Base-by-base conservation (phyloP, 2,888 invertebrate genomes). In the Synanthedon andrenaeformis region DNA sequence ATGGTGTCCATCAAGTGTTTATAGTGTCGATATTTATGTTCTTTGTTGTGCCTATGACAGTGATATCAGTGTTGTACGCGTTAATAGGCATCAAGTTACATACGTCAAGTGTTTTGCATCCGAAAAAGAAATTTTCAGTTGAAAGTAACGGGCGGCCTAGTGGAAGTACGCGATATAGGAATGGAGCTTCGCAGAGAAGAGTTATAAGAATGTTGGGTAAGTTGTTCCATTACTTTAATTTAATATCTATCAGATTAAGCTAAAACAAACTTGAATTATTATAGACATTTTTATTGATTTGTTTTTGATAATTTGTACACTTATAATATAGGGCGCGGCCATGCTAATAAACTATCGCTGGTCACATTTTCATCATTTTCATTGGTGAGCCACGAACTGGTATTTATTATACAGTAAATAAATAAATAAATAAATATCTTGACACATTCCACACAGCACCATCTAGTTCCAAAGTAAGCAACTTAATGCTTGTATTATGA, bases 41-140 rank as follows among this genome's bases (percentile, higher is more conserved):
- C 80, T 96, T 96, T 74, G 91, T 95, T 45, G 91, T 93, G 49
- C 96, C 96, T 2, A 95, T 96, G 95, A 93, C 93, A 41, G 88
- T 96, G 57, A 95, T 96, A 70, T 92, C 92, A 41, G 93, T 95
- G 58, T 83, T 96, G 57, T 96, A 96, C 70, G 90, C 93, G 53
- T 82, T 94, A 60, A 94, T 94, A 65, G 94, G 93, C 1, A 76
- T 93, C 50, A 93, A 93, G 70, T 80, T 94, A 59, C 89, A 92
- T 54, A 90, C 91, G 51, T 92, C 93, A 42, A 80, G 90, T 14
- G 79, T 90, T 59, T 77, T 92, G 64, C 90, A 90, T 58, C 89
- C 90, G 1, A 74, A 89, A 50, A 91, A 91, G 60, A 88, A 91
- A 55, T 72, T 76, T 48, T 89, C 84, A 1, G 79, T 86, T 54